Percentiles rank a stretch among this genome's conserved stretches.
Conservation (phyloP, 2,797 vertebrate species). For the Novumbra hubbsi region DNA sequence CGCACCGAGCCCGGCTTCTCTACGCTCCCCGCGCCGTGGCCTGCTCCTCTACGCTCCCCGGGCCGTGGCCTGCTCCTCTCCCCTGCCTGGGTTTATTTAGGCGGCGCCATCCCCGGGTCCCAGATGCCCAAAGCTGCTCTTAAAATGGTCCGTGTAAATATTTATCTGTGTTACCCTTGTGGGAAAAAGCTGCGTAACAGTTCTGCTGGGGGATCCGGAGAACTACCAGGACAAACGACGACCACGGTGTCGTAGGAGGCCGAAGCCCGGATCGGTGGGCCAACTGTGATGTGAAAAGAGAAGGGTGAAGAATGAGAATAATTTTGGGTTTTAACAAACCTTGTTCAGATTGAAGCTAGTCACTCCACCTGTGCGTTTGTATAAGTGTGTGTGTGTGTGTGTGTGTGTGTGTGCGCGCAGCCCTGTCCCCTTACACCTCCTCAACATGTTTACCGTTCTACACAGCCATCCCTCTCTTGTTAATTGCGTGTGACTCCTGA, state of each 20-base stretch:
- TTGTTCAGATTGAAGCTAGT: background rate
- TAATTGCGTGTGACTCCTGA: background rate
- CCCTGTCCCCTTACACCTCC: background rate
- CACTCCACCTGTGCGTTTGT: background rate
- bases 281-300: too few relatives aligned
- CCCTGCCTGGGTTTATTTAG: background rate
- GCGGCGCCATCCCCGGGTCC: background rate
- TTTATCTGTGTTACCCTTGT: too few relatives aligned
- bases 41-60: background rate
- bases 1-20: too few relatives aligned
- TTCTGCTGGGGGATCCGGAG: background rate
- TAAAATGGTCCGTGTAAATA: background rate
- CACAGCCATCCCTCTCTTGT: background rate
- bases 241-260: too few relatives aligned
- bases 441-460: background rate
- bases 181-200: background rate
- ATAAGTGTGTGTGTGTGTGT: too few relatives aligned
- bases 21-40: too few relatives aligned
- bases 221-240: too few relatives aligned
- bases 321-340: background rate
- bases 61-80: background rate
- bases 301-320: background rate
- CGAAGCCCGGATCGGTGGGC: too few relatives aligned
- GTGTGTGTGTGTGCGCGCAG: background rate
- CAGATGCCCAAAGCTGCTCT: background rate